Conservation (phyloP, 2,797 vertebrate genomes). For the Sebastes ruberrimus region DNA sequence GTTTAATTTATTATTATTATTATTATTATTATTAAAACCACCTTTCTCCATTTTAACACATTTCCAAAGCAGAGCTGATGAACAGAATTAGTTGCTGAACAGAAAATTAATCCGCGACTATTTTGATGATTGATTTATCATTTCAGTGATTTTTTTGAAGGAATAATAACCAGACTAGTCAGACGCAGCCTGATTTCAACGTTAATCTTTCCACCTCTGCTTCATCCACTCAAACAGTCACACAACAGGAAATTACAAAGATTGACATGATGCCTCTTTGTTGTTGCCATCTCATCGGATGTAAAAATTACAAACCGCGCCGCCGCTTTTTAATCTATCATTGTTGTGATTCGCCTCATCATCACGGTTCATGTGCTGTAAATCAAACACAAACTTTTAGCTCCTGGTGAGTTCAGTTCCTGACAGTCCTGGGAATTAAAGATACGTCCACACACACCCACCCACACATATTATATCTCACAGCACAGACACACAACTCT, state of each 20-base stretch:
- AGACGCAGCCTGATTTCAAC: background rate
- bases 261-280: background rate
- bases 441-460: background rate
- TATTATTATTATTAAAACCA: too few relatives aligned
- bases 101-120: background rate
- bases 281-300: background rate
- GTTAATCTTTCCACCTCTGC: background rate
- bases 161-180: background rate
- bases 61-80: too few relatives aligned
- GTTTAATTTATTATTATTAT: too few relatives aligned
- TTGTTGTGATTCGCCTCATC: background rate
- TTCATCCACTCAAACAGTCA: background rate
- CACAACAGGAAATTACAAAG: constrained; percentile 5
- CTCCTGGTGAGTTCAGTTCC: background rate
- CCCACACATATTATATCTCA: constrained; percentile 5
- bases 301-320: background rate
- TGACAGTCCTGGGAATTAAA: background rate
- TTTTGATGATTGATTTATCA: background rate
- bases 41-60: background rate
- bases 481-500: constrained; percentile 10
- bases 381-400: background rate
- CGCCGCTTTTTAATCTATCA: background rate
- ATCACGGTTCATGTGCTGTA: background rate
- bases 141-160: background rate
- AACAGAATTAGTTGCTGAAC: background rate